A percentile compares a stretch with the other conserved stretches of the same genome.
phyloP scores from a whole-genome alignment of 1,140 invertebrate species.

The Cydia strobilella region DNA sequence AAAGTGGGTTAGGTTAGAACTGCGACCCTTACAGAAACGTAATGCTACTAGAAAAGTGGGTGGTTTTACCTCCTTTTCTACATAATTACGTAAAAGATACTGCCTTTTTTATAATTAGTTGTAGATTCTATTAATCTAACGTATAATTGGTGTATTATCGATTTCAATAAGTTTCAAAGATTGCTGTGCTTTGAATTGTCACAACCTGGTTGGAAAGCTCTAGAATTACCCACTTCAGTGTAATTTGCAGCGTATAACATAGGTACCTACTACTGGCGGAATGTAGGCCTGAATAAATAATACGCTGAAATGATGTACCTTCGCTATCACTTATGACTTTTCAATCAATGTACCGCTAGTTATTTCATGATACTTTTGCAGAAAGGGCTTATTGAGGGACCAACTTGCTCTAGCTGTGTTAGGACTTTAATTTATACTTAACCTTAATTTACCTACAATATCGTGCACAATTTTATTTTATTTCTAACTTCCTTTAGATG shows the following conservation, averaged over 20 bases:
- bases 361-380: background rate
- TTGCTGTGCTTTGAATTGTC: conserved; percentile 9
- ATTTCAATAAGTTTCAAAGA: conserved; percentile 6
- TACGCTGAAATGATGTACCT: background rate
- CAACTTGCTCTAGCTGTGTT: background rate
- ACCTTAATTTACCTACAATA: no score
- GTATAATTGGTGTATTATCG: background rate
- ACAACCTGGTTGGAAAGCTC: background rate
- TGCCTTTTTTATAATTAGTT: background rate
- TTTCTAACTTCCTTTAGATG: no score
- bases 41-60: no score
- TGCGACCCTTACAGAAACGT: no score
- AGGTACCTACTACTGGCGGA: background rate
- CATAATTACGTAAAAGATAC: no score
- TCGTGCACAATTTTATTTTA: no score
- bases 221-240: conserved; percentile 22
- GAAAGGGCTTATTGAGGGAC: background rate
- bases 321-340: background rate
- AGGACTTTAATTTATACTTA: background rate
- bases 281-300: conserved; percentile 25
- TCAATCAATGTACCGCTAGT: background rate
- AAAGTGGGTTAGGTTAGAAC: no score
- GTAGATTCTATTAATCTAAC: background rate
- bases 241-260: conserved; percentile 26
- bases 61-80: no score